Conservation (phyloP, 2,113 vertebrate genomes). For the Hippocampus mohnikei region DNA sequence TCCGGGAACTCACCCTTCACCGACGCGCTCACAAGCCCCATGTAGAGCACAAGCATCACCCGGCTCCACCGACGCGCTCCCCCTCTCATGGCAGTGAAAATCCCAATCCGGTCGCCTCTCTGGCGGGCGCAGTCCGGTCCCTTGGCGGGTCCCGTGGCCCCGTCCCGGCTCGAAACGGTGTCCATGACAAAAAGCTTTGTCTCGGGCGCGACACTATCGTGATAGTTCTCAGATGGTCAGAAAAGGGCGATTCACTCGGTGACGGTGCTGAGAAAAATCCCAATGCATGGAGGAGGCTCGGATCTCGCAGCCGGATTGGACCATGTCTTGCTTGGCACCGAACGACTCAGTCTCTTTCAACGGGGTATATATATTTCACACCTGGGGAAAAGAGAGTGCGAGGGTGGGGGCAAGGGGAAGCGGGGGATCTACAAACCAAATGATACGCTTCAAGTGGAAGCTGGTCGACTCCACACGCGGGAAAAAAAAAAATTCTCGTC, state of each 20-base stretch:
- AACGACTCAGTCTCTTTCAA: conserved; percentile 70
- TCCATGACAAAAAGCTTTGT: conserved; percentile 77
- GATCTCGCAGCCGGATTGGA: conserved; percentile 89
- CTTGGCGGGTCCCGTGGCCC: conserved; percentile 32
- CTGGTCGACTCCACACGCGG: conserved; percentile 40
- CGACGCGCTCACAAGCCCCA: conserved; percentile 84
- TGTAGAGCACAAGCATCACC: conserved; percentile 79
- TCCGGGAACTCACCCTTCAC: conserved; percentile 82
- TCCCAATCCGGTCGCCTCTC: conserved; percentile 73
- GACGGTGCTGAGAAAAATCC: conserved; percentile 81
- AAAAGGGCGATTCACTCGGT: conserved; percentile 76
- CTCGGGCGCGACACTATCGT: conserved; percentile 56
- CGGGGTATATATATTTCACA: conserved; percentile 65
- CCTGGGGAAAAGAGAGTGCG: conserved; percentile 17
- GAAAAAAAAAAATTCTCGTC: conserved; percentile 26
- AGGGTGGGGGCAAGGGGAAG: not conserved
- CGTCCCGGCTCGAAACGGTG: conserved; percentile 73
- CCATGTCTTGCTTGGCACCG: conserved; percentile 80
- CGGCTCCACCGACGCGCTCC: conserved; percentile 84
- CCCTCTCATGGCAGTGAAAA: conserved; percentile 80
- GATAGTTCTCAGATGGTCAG: conserved; percentile 71
- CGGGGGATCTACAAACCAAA: conserved; percentile 6
- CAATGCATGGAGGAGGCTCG: conserved; percentile 84
- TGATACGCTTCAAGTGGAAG: conserved; percentile 49
- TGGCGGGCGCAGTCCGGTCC: conserved; percentile 76